These are phyloP conservation scores for Cirrhinus mrigala DNA, from an alignment of 2,797 vertebrate genomes.

Conservation along the genomic window DNA sequence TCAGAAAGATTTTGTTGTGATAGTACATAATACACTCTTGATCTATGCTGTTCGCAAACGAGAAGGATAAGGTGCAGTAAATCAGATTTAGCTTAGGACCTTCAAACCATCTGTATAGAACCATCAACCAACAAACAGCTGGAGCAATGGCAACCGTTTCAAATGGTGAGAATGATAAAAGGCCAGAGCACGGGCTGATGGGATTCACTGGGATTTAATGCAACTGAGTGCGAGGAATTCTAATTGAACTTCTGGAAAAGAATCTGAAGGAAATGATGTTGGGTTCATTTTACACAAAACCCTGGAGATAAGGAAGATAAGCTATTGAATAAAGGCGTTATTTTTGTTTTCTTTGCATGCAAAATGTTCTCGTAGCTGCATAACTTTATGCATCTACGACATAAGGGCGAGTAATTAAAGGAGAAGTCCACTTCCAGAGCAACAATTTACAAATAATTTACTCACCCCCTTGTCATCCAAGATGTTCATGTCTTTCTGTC, in stretches of 20 bases:
- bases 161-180: constrained; percentile 19
- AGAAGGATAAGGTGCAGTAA: neutral
- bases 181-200: constrained; percentile 10
- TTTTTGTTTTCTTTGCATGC: too few relatives aligned
- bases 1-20: neutral
- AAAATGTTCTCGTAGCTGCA: too few relatives aligned
- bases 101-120: constrained; percentile 43
- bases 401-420: too few relatives aligned
- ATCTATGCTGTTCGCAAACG: neutral
- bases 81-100: neutral
- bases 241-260: constrained; percentile 50
- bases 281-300: neutral
- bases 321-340: too few relatives aligned
- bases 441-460: too few relatives aligned
- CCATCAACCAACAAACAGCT: constrained; percentile 29
- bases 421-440: too few relatives aligned
- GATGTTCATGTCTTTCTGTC: too few relatives aligned
- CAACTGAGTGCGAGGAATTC: constrained; percentile 31
- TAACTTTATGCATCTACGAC: too few relatives aligned
- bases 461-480: too few relatives aligned
- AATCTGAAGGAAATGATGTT: neutral
- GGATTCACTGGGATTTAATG: constrained; percentile 18
- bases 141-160: constrained; percentile 39
- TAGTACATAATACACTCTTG: neutral
- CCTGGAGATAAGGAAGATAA: neutral